Evolutionary conservation across 2,888 invertebrate species (phyloP), one percentile per base, ranked within the genome.

Genomic region (Phyto melanocephala): DNA sequence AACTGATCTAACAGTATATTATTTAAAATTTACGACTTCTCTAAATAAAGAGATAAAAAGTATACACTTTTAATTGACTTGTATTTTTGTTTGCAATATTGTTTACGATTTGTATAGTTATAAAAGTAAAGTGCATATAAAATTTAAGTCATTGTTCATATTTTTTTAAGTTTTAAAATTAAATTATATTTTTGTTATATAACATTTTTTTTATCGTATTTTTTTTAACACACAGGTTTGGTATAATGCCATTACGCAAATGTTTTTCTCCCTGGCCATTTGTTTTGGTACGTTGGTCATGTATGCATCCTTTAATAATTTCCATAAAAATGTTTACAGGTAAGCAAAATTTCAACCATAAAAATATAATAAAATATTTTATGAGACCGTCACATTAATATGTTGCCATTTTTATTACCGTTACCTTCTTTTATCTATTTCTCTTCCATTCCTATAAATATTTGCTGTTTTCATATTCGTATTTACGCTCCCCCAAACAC

Each of bases 171-270:
- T 3, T 5, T 28, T 28, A 28, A 5, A 28, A 28, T 5, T 28
- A 28, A 28, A n/a, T n/a, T 6, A 28, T 28, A 28, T 5, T 28
- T 6, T 28, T 5, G 6, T 5, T 28, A 28, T 28, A 3, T 6
- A 5, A 3, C 6, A 28, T 28, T 28, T 28, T 28, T 28, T 65
- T 74, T 42, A 10, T 33, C 10, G 52, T 52, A 40, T 4, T 45
- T 79, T 86, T n/a, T 84, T 11, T 10, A 3, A 11, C 8, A 11
- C 37, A 37, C 22, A 93, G 91, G 94, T 94, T 0, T 94, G 94
- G 94, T 93, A 93, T 86, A 93, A 93, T 5, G 94, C 94, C 6
- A 93, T 94, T 0, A 93, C 93, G 0, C 94, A 94, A 86, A 93
- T 93, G 85, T 94, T 94, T 86, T 94, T 94, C 87, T 94, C 94